Conservation (phyloP, 2,797 vertebrate genomes). For the Anniella stebbinsi region DNA sequence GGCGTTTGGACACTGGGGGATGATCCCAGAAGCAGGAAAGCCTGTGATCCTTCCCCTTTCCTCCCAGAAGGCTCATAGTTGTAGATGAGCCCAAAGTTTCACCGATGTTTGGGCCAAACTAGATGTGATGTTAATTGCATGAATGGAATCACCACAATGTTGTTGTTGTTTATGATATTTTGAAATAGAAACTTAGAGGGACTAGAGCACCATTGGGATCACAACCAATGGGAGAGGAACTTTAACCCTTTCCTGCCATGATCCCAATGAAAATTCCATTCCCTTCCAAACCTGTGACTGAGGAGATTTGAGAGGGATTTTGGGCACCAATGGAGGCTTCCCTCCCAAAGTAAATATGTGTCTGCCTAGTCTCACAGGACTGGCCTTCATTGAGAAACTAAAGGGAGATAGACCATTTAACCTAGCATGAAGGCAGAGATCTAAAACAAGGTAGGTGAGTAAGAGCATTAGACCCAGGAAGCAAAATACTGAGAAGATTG, state of each 20-base stretch:
- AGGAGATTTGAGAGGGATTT: neutral
- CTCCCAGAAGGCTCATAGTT: too few relatives aligned
- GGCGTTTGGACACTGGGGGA: too few relatives aligned
- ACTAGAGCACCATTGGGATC: neutral
- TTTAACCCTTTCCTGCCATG: neutral
- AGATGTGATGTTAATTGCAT: neutral
- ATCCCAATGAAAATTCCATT: neutral
- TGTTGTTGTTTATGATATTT: neutral
- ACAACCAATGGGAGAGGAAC: neutral
- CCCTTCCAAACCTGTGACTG: neutral
- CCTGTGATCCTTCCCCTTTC: too few relatives aligned
- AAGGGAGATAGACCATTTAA: constrained; percentile 23
- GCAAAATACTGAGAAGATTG: neutral
- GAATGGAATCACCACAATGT: neutral
- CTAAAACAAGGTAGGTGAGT: too few relatives aligned
- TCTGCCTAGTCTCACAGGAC: neutral
- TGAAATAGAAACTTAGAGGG: neutral
- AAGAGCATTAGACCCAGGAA: neutral
- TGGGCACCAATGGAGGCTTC: neutral
- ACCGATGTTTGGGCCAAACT: neutral
- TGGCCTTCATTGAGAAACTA: constrained; percentile 34
- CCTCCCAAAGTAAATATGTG: neutral
- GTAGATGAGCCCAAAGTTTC: too few relatives aligned
- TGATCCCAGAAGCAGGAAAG: too few relatives aligned
- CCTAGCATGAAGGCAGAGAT: neutral